These are phyloP conservation scores for Cosmorhoe ocellata DNA, from an alignment of 2,888 invertebrate species.

Conservation along the genomic window DNA sequence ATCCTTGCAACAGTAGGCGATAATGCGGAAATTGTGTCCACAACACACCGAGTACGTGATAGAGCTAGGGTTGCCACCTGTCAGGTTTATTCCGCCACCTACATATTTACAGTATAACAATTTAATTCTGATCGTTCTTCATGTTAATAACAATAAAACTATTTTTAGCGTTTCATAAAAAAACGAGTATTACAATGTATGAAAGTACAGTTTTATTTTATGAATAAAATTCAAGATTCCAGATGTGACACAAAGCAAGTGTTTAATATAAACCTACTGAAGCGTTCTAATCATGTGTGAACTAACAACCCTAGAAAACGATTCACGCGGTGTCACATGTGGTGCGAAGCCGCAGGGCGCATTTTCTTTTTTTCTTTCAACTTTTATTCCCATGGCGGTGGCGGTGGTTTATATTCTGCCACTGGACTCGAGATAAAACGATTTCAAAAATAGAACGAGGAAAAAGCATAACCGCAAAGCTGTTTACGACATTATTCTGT, in stretches of 20 bases:
- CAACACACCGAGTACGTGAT: background rate
- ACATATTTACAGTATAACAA: too few relatives aligned
- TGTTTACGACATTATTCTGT: slow-evolving; percentile 34
- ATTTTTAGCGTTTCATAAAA: too few relatives aligned
- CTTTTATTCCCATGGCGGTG: slow-evolving; percentile 18
- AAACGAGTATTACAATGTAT: too few relatives aligned
- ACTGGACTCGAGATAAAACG: slow-evolving; percentile 54
- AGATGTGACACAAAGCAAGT: background rate
- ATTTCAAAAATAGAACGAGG: slow-evolving; percentile 66
- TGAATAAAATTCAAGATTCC: too few relatives aligned
- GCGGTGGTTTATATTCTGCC: slow-evolving; percentile 27
- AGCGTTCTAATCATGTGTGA: slow-evolving; percentile 9
- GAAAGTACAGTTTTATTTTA: too few relatives aligned
- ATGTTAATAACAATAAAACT: too few relatives aligned
- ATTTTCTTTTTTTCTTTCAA: slow-evolving; percentile 44
- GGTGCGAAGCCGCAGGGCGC: slow-evolving; percentile 46
- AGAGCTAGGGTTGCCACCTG: slow-evolving; percentile 11
- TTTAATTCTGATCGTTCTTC: too few relatives aligned
- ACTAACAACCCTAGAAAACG: slow-evolving; percentile 17
- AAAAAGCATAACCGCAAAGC: slow-evolving; percentile 46
- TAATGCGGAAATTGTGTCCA: slow-evolving; percentile 21
- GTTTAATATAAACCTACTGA: slow-evolving; percentile 3
- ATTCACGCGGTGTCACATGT: slow-evolving; percentile 45
- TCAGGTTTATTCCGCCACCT: too few relatives aligned
- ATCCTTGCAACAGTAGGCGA: background rate